phyloP scores from a whole-genome alignment of 2,113 vertebrate species.

The Phylloscopus trochiloides region DNA sequence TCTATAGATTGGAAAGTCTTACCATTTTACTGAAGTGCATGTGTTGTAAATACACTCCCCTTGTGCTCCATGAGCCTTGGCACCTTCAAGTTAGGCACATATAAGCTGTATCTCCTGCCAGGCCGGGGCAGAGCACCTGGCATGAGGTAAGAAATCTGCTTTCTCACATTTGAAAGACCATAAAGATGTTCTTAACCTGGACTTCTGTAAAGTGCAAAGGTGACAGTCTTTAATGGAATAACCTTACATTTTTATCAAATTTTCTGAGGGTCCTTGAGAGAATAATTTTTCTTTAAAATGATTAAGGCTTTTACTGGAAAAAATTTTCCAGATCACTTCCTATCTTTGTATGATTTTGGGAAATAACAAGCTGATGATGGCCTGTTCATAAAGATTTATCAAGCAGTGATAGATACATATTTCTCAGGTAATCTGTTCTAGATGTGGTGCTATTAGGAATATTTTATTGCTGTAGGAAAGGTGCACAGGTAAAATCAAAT shows the following conservation, averaged over 20 bases:
- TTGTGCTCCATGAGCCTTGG: rapidly evolving
- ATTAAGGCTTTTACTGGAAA: neutral
- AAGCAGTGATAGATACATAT: neutral
- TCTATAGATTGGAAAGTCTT: neutral
- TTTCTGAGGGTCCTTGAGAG: neutral
- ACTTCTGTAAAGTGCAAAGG: rapidly evolving
- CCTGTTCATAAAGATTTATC: neutral
- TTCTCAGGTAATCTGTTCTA: neutral
- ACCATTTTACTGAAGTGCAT: rapidly evolving
- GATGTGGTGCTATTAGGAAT: neutral
- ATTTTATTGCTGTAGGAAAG: neutral
- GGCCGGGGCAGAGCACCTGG: neutral
- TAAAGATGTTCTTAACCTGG: no score
- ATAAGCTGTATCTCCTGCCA: neutral
- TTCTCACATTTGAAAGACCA: neutral
- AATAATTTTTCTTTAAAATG: neutral
- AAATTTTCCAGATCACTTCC: neutral
- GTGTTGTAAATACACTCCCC: rapidly evolving
- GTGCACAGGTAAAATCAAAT: neutral
- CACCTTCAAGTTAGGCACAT: rapidly evolving
- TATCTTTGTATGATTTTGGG: neutral
- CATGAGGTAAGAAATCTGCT: rapidly evolving
- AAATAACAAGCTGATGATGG: neutral
- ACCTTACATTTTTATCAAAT: neutral
- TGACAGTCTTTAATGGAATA: neutral